Conservation (phyloP, 1,140 invertebrate genomes). For the Diplogasteroides magnus region DNA sequence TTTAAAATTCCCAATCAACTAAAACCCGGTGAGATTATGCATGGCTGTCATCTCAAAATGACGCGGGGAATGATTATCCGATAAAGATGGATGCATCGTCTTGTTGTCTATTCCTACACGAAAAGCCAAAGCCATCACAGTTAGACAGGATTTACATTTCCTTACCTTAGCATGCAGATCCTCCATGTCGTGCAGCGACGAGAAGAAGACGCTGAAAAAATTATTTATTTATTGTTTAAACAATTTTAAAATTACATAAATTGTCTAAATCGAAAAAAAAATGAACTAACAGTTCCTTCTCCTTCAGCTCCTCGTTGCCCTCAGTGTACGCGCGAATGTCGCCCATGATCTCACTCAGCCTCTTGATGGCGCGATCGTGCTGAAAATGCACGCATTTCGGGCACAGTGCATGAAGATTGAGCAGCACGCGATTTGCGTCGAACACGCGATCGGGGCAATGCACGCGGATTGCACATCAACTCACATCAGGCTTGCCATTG, state of each 20-base stretch:
- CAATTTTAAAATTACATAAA: background rate
- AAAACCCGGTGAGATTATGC: too few relatives aligned
- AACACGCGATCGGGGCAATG: too few relatives aligned
- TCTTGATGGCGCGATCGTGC: conserved; percentile 8
- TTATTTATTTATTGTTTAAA: conserved; percentile 2
- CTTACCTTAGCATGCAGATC: conserved; percentile 14
- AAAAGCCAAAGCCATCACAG: too few relatives aligned
- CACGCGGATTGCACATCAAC: background rate
- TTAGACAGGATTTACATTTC: too few relatives aligned
- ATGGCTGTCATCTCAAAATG: too few relatives aligned
- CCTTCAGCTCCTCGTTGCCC: conserved; percentile 9
- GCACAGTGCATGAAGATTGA: too few relatives aligned
- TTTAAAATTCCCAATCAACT: too few relatives aligned
- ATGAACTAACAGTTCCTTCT: conserved; percentile 20
- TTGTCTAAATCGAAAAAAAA: background rate
- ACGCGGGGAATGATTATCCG: too few relatives aligned
- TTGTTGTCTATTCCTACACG: too few relatives aligned
- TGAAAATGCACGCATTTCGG: conserved; percentile 2
- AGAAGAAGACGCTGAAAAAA: conserved; percentile 27
- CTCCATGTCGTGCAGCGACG: conserved; percentile 21
- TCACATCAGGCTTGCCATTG: conserved; percentile 18
- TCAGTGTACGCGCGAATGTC: conserved; percentile 5
- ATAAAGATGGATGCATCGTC: too few relatives aligned
- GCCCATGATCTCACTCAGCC: conserved; percentile 8
- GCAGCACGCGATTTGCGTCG: too few relatives aligned